Evolutionary conservation across 2,113 vertebrate genomes (phyloP).

Genomic region (Cyprinodon brontotheroides): DNA sequence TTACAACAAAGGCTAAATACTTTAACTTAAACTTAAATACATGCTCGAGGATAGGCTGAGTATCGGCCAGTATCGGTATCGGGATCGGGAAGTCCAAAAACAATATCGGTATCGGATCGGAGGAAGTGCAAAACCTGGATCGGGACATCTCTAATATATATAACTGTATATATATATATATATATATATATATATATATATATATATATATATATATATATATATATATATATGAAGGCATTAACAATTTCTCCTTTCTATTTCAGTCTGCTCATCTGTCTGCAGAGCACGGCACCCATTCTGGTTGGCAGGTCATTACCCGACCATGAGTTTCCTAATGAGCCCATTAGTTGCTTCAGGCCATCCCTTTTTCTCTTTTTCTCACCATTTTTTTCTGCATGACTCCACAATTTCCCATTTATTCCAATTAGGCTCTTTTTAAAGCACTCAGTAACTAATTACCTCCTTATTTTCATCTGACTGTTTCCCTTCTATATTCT

Average conservation of each 20-base stretch:
- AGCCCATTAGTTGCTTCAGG: constrained; percentile 61
- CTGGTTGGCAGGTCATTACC: constrained; percentile 59
- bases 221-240: too few species aligned
- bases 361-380: constrained; percentile 16
- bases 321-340: constrained; percentile 53
- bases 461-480: constrained; percentile 6
- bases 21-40: too few species aligned
- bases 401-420: constrained; percentile 32
- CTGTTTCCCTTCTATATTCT: not conserved
- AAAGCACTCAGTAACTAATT: constrained; percentile 26
- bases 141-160: too few species aligned
- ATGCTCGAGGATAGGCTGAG: too few species aligned
- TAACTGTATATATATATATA: too few species aligned
- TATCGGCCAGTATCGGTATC: too few species aligned
- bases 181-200: too few species aligned
- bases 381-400: constrained; percentile 22
- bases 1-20: too few species aligned
- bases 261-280: constrained; percentile 41
- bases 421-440: constrained; percentile 24
- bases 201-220: too few species aligned
- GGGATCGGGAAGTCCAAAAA: too few species aligned
- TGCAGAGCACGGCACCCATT: constrained; percentile 21
- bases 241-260: constrained; percentile 24
- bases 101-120: too few species aligned
- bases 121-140: too few species aligned